Evolutionary conservation across 2,797 vertebrate species (phyloP), one percentile per base, ranked within the genome.

Genomic region (Acipenser transmontanus): DNA sequence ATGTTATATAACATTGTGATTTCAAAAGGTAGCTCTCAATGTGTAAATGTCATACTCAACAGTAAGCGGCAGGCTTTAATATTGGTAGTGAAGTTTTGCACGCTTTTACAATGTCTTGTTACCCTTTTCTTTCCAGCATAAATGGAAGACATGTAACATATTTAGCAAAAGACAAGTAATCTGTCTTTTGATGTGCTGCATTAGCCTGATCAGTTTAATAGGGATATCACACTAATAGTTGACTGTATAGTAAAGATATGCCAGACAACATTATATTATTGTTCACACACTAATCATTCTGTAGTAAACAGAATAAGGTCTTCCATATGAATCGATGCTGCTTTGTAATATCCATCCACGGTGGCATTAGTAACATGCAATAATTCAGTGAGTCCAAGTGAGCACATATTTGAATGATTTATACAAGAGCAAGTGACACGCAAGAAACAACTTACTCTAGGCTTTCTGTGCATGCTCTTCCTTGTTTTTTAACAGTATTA

Each of bases 1-100:
- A 57, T 11, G 11, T 13, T 75, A 34, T 51, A 73, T 73, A 81
- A 66, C 72, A 74, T 82, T 80, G 81, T 75, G 76, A 69, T 87
- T 75, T 73, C 69, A 71, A 78, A 79, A 65, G 68, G 71, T 63
- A 66, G 60, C 14, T 61, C 60, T 9, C 60, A 68, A 66, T 68
- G 69, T 74, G 70, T 74, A 87, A 91, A 90, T 89, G 87, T 88
- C 87, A 90, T 65, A 69, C 71, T 66, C 14, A 76, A 67, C 79
- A 72, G 75, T 72, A 70, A 75, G 68, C 73, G 17, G 73, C 76
- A 82, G 83, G 81, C 84, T 87, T 83, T 80, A 68, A 77, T 77
- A 81, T 76, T 63, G 68, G 68, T 75, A 70, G 69, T 63, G 71
- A 73, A 77, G 77, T 84, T 77, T 81, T 68, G 81, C 80, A 81